phyloP scores from a whole-genome alignment of 2,888 invertebrate species.

The Lepeophtheirus nordmannii region DNA sequence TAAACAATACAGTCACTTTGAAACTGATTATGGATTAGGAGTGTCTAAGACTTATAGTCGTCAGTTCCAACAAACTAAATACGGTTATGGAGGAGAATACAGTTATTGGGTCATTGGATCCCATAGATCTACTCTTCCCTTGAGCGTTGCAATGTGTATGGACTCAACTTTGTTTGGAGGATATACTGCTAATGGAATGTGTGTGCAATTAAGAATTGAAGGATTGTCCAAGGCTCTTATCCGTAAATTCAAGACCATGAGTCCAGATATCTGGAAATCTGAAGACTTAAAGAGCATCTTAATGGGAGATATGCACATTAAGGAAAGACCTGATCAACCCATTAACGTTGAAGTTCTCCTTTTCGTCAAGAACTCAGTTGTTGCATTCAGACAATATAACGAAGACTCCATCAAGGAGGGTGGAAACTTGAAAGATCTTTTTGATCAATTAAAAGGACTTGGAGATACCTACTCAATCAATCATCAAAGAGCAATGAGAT shows the following conservation, averaged over 20 bases:
- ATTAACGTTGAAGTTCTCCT: slow-evolving; percentile 16
- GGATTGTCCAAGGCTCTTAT: slow-evolving; percentile 17
- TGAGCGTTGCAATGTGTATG: slow-evolving; percentile 9
- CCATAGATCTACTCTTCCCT: slow-evolving; percentile 8
- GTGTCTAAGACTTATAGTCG: slow-evolving; percentile 20
- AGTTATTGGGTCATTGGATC: slow-evolving; percentile 9
- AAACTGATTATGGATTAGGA: slow-evolving; percentile 24
- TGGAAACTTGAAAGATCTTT: background rate
- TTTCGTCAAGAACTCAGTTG: slow-evolving; percentile 13
- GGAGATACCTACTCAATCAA: slow-evolving; percentile 22
- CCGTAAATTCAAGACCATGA: slow-evolving; percentile 19
- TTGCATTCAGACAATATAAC: slow-evolving; percentile 14
- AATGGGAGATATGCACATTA: slow-evolving; percentile 14
- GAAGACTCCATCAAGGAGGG: background rate
- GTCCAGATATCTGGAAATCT: slow-evolving; percentile 17
- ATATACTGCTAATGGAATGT: slow-evolving; percentile 9
- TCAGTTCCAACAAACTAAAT: slow-evolving; percentile 19
- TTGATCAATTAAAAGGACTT: slow-evolving; percentile 7
- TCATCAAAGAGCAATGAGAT: slow-evolving; percentile 14
- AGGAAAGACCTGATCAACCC: slow-evolving; percentile 10
- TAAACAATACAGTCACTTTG: slow-evolving; percentile 18
- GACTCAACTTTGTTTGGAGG: slow-evolving; percentile 4
- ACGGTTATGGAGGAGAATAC: slow-evolving; percentile 20
- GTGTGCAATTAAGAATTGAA: slow-evolving; percentile 19
- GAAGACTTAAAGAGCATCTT: slow-evolving; percentile 10